Conservation (phyloP, 2,113 vertebrate species). For the Himantopus leucocephalus region DNA sequence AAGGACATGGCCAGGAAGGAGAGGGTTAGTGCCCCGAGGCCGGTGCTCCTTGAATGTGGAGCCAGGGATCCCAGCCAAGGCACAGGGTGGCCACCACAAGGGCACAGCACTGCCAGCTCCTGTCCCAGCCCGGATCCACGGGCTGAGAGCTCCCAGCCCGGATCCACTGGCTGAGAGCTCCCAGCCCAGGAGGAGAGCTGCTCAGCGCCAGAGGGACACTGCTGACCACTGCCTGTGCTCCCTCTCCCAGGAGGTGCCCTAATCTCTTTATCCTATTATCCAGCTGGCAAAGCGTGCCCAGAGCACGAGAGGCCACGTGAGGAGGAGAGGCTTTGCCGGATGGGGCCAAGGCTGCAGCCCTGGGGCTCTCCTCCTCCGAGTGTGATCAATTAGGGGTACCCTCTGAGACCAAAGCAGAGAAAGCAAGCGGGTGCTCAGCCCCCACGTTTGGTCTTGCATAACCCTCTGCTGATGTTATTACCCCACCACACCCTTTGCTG, state of each 20-base stretch:
- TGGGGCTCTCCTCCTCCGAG: not conserved
- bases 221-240: not conserved
- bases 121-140: not conserved
- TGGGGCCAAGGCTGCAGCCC: not conserved
- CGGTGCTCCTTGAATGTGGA: not conserved
- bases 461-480: fast-evolving
- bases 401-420: not conserved
- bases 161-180: not conserved
- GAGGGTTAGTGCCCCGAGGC: not conserved
- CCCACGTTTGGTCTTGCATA: fast-evolving
- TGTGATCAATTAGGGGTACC: not conserved
- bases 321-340: not conserved
- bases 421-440: not conserved
- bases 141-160: not conserved
- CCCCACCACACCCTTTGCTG: fast-evolving
- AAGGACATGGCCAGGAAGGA: not conserved
- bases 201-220: not conserved
- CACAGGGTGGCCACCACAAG: not conserved
- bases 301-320: not conserved
- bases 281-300: not conserved
- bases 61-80: not conserved
- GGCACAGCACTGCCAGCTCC: not conserved
- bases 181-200: not conserved
- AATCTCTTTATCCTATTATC: not conserved
- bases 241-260: not conserved